Conservation (phyloP, 2,888 invertebrate genomes). For the Uropetala carovei region DNA sequence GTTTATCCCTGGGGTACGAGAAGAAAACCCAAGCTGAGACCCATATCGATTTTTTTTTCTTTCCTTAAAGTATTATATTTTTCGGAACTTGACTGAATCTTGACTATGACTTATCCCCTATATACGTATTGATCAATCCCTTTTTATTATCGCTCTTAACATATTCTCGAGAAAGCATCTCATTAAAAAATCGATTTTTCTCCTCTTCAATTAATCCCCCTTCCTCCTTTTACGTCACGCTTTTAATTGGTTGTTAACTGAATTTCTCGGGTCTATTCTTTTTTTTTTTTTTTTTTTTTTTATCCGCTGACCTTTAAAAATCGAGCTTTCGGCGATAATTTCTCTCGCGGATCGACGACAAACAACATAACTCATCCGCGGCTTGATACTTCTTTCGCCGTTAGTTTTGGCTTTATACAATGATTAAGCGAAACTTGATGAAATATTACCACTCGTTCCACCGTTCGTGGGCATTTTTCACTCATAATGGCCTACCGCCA, state of each 20-base stretch:
- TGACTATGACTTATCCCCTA: too few relatives aligned
- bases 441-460: constrained; percentile 48
- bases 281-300: not conserved
- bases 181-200: not conserved
- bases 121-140: too few relatives aligned
- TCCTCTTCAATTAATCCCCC: not conserved
- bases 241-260: not conserved
- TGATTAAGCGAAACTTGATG: constrained; percentile 57
- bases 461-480: constrained; percentile 50
- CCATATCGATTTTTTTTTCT: too few relatives aligned
- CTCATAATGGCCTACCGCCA: constrained; percentile 59
- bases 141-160: too few relatives aligned
- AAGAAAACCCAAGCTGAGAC: not conserved
- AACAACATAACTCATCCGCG: constrained; percentile 12
- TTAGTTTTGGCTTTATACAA: constrained; percentile 48
- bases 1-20: constrained; percentile 5
- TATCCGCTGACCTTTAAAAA: not conserved
- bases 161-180: too few relatives aligned
- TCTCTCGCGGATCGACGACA: not conserved
- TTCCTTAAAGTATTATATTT: too few relatives aligned
- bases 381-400: constrained; percentile 49
- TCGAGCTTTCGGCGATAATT: not conserved
- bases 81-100: too few relatives aligned
- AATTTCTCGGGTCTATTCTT: not conserved
- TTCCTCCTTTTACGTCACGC: not conserved